Conservation (phyloP, 2,113 vertebrate species). For the western clawed frog (Xenopus tropicalis) region UCB_Xtro_10.0 CM004446.2:147328501-147329000, state of each 20-base stretch:
- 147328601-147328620: constrained; percentile 49
- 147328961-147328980: too few species aligned
- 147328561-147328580: constrained; percentile 51
- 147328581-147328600: constrained; percentile 55
- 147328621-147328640: constrained; percentile 48
- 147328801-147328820: constrained; percentile 17
- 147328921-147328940: too few species aligned
- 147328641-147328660: constrained; percentile 49
- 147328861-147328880: background rate
- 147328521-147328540: constrained; percentile 60
- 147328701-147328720: constrained; percentile 51
- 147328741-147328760: constrained; percentile 36
- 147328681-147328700: constrained; percentile 52
- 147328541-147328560: constrained; percentile 27
- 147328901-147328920: too few species aligned
- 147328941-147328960: too few species aligned
- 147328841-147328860: background rate
- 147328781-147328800: constrained; percentile 43
- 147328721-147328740: constrained; percentile 31
- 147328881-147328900: too few species aligned
- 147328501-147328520: constrained; percentile 57
- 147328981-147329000: too few species aligned
- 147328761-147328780: constrained; percentile 27
- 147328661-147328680: constrained; percentile 51
- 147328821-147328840: background rate